Base-by-base conservation (phyloP, 2,888 invertebrate genomes). In the Phania funesta region DNA sequence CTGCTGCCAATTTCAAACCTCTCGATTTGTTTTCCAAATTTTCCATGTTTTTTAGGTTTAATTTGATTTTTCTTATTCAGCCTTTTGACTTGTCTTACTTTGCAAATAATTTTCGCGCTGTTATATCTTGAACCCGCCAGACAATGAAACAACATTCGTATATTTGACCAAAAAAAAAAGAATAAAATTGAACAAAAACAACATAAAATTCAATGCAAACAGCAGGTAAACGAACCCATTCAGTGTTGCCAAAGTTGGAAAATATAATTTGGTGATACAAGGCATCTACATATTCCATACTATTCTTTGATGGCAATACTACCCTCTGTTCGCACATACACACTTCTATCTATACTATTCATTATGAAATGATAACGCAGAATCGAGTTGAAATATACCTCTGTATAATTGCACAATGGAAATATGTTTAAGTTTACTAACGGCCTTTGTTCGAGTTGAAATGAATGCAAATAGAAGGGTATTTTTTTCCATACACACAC, bases 221-320 rank as follows among this genome's bases (percentile, higher is more conserved):
- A 67, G 1, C 74, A 80, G 80, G 80, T 80, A 80, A 80, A 76
- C 80, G 80, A 80, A 80, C 76, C 46, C 70, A 65, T 65, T 9
- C 50, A 54, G 67, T 46, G 60, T 44, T 58, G 65, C 60, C 58
- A 52, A 13, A 26, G 3, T 3, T 6, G 18, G 9, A 41, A 16
- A 32, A 9, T 18, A 11, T n/a, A n/a, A n/a, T n/a, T n/a, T n/a
- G n/a, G n/a, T n/a, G n/a, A n/a, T n/a, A n/a, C n/a, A n/a, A n/a
- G n/a, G n/a, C n/a, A n/a, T n/a, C n/a, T n/a, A n/a, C n/a, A n/a
- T n/a, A n/a, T n/a, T n/a, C n/a, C n/a, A n/a, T n/a, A n/a, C n/a
- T n/a, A 38, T 38, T 38, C 4, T 0, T 0, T 7, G 13, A 16
- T 35, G 56, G 56, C 13, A 32, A 7, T 20, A 20, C 13, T 13